Evolutionary conservation across 2,888 invertebrate species (phyloP).

Genomic region (Seladonia tumulorum): DNA sequence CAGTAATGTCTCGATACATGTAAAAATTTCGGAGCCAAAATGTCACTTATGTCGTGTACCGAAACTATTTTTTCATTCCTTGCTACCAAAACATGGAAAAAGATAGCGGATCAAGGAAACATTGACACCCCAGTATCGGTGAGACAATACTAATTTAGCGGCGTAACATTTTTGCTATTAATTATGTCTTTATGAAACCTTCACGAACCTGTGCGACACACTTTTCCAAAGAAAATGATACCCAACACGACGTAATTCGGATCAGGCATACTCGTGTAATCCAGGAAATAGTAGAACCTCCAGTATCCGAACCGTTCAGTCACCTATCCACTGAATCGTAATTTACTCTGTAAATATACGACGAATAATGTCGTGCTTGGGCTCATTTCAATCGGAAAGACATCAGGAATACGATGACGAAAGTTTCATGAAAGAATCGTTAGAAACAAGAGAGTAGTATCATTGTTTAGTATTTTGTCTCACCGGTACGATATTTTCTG

Average conservation of each 20-base stretch:
- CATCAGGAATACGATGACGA: background rate
- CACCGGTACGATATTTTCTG: too few species aligned
- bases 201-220: background rate
- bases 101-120: too few species aligned
- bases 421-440: background rate
- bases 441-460: background rate
- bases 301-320: background rate
- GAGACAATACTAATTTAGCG: background rate
- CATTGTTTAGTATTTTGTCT: too few species aligned
- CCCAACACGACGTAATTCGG: background rate
- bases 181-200: background rate
- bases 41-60: background rate
- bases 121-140: too few species aligned
- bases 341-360: background rate
- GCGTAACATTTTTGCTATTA: background rate
- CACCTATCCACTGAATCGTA: background rate
- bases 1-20: background rate
- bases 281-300: background rate
- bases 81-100: too few species aligned
- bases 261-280: background rate
- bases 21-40: background rate
- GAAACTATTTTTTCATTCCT: background rate
- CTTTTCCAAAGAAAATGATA: background rate
- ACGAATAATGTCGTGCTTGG: background rate
- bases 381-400: background rate